Base-by-base conservation (phyloP, 2,888 invertebrate species). In the Thera britannica region DNA sequence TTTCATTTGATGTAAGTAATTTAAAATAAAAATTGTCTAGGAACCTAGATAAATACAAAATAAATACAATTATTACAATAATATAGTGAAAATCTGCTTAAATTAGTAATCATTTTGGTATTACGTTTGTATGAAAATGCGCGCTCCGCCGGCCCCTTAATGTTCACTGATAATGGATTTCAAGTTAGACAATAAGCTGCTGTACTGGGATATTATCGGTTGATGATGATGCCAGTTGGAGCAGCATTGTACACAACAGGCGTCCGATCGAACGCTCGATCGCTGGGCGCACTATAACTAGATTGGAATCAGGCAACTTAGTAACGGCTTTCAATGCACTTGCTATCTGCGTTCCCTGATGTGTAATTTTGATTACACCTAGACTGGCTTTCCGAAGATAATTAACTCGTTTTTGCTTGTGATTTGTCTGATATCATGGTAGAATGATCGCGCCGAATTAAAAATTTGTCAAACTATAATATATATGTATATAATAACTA, bases 261-360 rank as follows among this genome's bases (percentile, higher is more conserved):
- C 51, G 55, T 46, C 38, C 58, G 23, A 41, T 23, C 4, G 57
- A 57, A 41, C 2, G 23, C 12, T 7, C 56, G 70, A 71, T 70
- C 61, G 54, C 62, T 60, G 65, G 68, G 63, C 44, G 56, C 44
- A 46, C 51, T 64, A 59, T 61, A 71, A 72, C 68, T 71, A 70
- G 67, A 70, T 73, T 73, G 67, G 69, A 68, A 75, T 73, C 73
- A 72, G 58, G 68, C 62, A 72, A 72, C 67, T 64, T 64, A 67
- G 68, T 69, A 67, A 70, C 69, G 64, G 70, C 66, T 69, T 71
- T 71, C 57, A 70, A 69, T 71, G 67, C 68, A 62, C 69, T 72
- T 35, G 62, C 62, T 62, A 67, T 72, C 68, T 62, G 48, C 54
- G 34, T 60, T 64, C 61, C 38, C 58, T 59, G 35, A 54, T 62